Conservation (phyloP, 2,888 invertebrate species). For the Drosophila monieri region DNA sequence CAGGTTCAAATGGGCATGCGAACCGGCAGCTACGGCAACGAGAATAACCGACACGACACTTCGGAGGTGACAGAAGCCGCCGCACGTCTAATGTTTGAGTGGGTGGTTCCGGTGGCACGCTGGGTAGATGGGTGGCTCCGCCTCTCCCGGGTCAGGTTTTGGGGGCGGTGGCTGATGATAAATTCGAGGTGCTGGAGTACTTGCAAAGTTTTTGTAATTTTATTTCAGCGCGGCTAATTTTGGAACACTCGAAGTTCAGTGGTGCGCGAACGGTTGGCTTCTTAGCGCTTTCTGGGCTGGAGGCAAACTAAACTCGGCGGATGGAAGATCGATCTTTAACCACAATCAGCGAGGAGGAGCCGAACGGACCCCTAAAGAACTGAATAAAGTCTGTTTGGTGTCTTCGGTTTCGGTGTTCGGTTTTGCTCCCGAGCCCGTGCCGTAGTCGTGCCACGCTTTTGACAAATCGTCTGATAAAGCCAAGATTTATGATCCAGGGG, state of each 20-base stretch:
- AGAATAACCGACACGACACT: slow-evolving; percentile 39
- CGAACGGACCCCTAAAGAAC: slow-evolving; percentile 22
- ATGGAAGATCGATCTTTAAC: slow-evolving; percentile 30
- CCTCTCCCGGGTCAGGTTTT: slow-evolving; percentile 24
- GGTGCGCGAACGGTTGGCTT: slow-evolving; percentile 5
- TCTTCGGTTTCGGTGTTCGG: slow-evolving; percentile 28
- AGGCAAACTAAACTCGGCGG: slow-evolving; percentile 52
- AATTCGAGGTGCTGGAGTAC: slow-evolving; percentile 28
- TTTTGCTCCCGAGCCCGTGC: slow-evolving; percentile 9
- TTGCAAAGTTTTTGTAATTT: slow-evolving; percentile 46
- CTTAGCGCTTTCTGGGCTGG: slow-evolving; percentile 38
- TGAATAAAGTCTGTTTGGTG: slow-evolving; percentile 35
- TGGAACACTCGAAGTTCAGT: slow-evolving; percentile 25
- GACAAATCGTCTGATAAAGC: slow-evolving; percentile 76
- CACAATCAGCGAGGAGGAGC: slow-evolving; percentile 3
- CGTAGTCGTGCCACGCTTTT: slow-evolving; percentile 66
- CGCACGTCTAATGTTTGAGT: slow-evolving; percentile 35
- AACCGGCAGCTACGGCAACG: slow-evolving; percentile 33
- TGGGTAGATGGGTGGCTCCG: slow-evolving; percentile 8
- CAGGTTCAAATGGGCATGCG: slow-evolving; percentile 58
- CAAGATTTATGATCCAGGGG: slow-evolving; percentile 63
- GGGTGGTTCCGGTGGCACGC: slow-evolving; percentile 40
- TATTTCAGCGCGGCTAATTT: slow-evolving; percentile 30
- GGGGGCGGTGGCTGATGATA: not conserved
- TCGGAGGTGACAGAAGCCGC: slow-evolving; percentile 40